phyloP scores from a whole-genome alignment of 2,888 invertebrate species.

The Caenorhabditis sp. region DNA sequence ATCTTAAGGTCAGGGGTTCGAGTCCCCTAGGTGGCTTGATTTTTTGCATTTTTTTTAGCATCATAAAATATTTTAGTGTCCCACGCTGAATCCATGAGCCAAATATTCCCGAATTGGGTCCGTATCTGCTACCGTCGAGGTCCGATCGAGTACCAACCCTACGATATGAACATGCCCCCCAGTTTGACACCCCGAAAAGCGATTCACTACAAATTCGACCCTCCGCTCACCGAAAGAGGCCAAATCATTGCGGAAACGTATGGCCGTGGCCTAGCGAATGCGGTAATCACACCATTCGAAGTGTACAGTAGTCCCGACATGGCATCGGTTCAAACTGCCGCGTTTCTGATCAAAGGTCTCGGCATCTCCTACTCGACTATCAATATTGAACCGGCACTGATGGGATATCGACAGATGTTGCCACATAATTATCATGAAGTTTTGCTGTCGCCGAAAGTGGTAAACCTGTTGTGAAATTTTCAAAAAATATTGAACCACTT shows the following conservation, averaged over 20 bases:
- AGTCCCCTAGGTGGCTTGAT: conserved; percentile 72
- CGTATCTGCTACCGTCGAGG: conserved; percentile 55
- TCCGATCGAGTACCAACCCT: conserved; percentile 50
- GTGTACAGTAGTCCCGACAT: conserved; percentile 60
- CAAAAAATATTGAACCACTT: not conserved
- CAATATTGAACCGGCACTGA: conserved; percentile 56
- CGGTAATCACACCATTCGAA: conserved; percentile 41
- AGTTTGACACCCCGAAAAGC: conserved; percentile 36
- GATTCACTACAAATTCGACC: conserved; percentile 52
- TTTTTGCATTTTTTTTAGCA: conserved; percentile 27
- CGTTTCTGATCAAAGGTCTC: conserved; percentile 49
- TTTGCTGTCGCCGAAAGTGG: conserved; percentile 44
- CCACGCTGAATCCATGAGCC: conserved; percentile 53
- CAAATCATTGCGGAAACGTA: conserved; percentile 62
- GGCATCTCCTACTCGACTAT: conserved; percentile 58
- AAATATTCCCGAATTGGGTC: conserved; percentile 61
- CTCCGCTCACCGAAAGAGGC: conserved; percentile 61
- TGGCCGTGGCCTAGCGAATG: conserved; percentile 41
- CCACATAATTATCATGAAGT: conserved; percentile 49
- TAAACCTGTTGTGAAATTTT: conserved; percentile 1
- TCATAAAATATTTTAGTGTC: conserved; percentile 40
- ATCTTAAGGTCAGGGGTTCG: conserved; percentile 76
- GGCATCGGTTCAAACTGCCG: conserved; percentile 60
- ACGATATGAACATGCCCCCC: conserved; percentile 66
- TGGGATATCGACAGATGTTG: conserved; percentile 49